phyloP scores from a whole-genome alignment of 2,888 invertebrate genomes.

The Syritta pipiens region DNA sequence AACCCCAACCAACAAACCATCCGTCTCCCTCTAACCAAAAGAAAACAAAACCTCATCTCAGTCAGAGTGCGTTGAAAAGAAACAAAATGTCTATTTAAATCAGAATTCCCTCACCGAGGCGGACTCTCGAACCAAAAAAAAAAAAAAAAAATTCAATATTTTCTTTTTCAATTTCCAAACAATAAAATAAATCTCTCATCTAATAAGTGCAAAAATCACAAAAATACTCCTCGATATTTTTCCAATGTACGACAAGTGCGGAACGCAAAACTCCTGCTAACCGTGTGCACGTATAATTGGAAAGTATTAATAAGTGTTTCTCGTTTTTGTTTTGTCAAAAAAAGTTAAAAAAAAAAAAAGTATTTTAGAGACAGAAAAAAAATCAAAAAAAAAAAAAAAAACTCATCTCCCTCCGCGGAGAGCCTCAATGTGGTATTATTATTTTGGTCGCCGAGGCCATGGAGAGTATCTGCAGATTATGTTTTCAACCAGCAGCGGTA shows the following conservation, averaged over 20 bases:
- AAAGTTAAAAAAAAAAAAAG: conserved; percentile 33
- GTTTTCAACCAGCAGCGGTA: conserved; percentile 79
- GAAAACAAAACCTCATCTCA: conserved; percentile 58
- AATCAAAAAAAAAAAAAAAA: conserved; percentile 28
- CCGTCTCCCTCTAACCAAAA: conserved; percentile 44
- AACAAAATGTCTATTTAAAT: conserved; percentile 67
- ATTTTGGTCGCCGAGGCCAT: conserved; percentile 72
- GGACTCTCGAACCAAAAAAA: conserved; percentile 47
- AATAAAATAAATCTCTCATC: conserved; percentile 42
- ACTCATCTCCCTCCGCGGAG: conserved; percentile 63
- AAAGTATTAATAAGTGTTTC: conserved; percentile 63
- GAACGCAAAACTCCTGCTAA: conserved; percentile 40
- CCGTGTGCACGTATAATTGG: conserved; percentile 58
- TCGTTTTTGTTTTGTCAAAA: conserved; percentile 67
- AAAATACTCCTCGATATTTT: conserved; percentile 10
- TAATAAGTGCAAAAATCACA: conserved; percentile 33
- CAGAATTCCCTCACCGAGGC: conserved; percentile 64
- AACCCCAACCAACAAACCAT: not conserved
- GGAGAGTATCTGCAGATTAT: conserved; percentile 79
- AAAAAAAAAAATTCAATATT: conserved; percentile 58
- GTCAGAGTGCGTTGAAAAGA: conserved; percentile 63
- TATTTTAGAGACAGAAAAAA: conserved; percentile 39
- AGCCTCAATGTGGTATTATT: conserved; percentile 68
- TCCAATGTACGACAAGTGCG: conserved; percentile 51
- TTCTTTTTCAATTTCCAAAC: conserved; percentile 53